A percentile compares a stretch with the other conserved stretches of the same genome.
These are phyloP conservation scores for Zaprionus ornatus DNA, from an alignment of 1,140 invertebrate genomes.

Conservation along the genomic window DNA sequence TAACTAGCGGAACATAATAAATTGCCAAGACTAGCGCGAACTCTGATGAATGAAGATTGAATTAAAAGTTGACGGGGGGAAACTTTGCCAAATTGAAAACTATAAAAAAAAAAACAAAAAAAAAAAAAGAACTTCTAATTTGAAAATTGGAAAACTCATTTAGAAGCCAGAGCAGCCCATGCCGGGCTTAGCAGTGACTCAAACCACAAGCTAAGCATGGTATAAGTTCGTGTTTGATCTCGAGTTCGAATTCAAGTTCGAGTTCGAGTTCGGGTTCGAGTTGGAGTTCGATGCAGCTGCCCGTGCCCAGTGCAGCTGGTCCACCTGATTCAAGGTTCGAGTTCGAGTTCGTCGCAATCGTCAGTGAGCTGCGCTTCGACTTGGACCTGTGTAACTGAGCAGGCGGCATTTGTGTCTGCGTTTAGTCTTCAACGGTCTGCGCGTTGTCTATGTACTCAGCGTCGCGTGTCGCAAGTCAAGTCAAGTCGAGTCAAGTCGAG, in stretches of 20 bases:
- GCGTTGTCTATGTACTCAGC: conserved; percentile 50
- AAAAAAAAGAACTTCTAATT: not conserved
- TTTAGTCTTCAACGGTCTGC: conserved; percentile 70
- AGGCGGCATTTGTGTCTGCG: conserved; percentile 33
- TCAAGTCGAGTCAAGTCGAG: too few relatives aligned
- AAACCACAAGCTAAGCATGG: conserved; percentile 28
- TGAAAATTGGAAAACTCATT: not conserved
- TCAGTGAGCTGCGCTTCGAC: conserved; percentile 55
- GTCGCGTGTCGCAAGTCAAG: conserved; percentile 45
- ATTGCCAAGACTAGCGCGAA: not conserved
- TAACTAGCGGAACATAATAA: not conserved
- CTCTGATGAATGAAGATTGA: not conserved
- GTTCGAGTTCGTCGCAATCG: conserved; percentile 53
- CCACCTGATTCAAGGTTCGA: not conserved
- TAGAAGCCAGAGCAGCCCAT: not conserved
- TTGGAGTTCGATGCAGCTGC: not conserved
- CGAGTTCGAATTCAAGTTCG: conserved; percentile 31
- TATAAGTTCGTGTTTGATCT: conserved; percentile 46
- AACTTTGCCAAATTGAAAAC: not conserved
- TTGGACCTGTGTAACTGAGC: conserved; percentile 22
- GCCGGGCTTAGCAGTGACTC: conserved; percentile 35
- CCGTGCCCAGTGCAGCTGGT: not conserved
- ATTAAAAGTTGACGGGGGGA: not conserved
- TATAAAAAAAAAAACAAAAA: not conserved
- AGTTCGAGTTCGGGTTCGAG: conserved; percentile 29